These are phyloP conservation scores for Colistium nudipinnis DNA, from an alignment of 2,113 vertebrate genomes.

Conservation along the genomic window DNA sequence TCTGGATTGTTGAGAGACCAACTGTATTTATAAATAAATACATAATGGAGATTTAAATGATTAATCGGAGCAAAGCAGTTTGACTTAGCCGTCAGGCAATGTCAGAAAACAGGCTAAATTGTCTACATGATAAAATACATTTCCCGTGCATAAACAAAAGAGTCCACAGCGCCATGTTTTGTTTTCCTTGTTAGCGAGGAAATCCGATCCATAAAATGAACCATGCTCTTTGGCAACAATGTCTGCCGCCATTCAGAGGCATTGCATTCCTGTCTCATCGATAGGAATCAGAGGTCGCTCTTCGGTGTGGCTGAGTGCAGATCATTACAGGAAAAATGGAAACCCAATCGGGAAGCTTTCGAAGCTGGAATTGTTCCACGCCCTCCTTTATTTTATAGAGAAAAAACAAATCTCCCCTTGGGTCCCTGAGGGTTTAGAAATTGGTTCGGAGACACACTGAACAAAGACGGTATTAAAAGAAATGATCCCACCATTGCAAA, in stretches of 20 bases:
- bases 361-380: conserved; percentile 5
- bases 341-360: neutral
- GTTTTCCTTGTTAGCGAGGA: conserved; percentile 23
- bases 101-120: neutral
- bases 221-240: conserved; percentile 28
- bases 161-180: too few species aligned
- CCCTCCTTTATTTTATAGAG: neutral
- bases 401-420: neutral
- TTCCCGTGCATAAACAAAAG: neutral
- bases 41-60: neutral
- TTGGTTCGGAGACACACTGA: neutral
- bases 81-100: neutral
- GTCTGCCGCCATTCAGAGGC: conserved; percentile 23
- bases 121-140: neutral
- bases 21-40: neutral
- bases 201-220: conserved; percentile 49
- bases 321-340: conserved; percentile 7
- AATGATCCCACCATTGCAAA: conserved; percentile 1
- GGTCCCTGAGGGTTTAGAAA: neutral
- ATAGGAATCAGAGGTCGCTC: conserved; percentile 50
- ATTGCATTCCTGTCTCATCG: conserved; percentile 40
- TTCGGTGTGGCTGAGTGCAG: neutral
- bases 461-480: conserved; percentile 27
- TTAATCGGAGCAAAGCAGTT: neutral
- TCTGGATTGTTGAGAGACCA: neutral